Evolutionary conservation across 2,797 vertebrate species (phyloP).

Genomic region (Otolemur crassicaudatus): DNA sequence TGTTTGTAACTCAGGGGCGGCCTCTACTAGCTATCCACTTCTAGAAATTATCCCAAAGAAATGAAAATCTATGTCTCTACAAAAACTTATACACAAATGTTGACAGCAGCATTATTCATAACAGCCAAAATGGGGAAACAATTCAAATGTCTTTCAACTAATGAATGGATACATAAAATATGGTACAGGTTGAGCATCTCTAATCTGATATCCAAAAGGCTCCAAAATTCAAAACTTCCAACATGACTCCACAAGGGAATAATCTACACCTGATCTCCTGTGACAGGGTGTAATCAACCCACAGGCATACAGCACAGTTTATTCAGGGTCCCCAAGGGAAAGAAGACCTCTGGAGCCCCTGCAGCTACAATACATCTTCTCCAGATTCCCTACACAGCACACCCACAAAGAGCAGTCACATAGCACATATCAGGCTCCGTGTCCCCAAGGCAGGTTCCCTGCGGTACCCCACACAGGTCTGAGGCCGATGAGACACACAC

Average conservation of each 20-base stretch:
- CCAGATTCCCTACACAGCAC: not conserved
- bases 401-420: not conserved
- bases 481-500: too few species aligned
- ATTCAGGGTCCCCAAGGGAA: not conserved
- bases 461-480: not conserved
- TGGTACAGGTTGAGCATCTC: too few species aligned
- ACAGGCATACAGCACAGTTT: not conserved
- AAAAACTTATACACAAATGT: not conserved
- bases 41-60: not conserved
- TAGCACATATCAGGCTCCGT: not conserved
- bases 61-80: not conserved
- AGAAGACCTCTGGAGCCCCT: not conserved
- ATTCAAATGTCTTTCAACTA: not conserved
- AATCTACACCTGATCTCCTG: not conserved
- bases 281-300: not conserved
- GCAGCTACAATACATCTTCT: not conserved
- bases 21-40: not conserved
- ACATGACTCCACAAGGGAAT: not conserved
- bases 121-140: not conserved
- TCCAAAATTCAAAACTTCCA: not conserved
- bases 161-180: not conserved
- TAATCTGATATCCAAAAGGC: not conserved
- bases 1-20: too few species aligned
- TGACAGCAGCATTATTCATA: constrained; percentile 3
- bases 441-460: not conserved